phyloP scores from a whole-genome alignment of 2,113 vertebrate species.

The Calyptomena viridis region DNA sequence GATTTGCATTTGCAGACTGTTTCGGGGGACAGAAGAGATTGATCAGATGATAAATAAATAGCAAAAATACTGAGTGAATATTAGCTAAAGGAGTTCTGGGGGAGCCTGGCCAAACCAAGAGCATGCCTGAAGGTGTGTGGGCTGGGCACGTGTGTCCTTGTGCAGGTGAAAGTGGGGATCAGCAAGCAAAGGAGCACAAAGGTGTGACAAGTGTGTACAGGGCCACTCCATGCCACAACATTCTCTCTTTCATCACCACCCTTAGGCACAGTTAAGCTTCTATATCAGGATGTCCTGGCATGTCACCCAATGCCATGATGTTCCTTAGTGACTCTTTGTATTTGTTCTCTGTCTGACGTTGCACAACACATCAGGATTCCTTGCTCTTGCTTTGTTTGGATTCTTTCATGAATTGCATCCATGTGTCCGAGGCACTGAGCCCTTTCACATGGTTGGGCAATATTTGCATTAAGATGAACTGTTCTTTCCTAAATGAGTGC shows the following conservation, averaged over 20 bases:
- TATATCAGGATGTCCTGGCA: neutral
- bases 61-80: constrained; percentile 13
- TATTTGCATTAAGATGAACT: neutral
- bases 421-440: neutral
- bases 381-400: neutral
- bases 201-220: neutral
- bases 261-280: neutral
- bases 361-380: neutral
- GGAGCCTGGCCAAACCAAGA: neutral
- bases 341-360: neutral
- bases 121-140: neutral
- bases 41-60: constrained; percentile 55
- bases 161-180: neutral
- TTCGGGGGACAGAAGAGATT: constrained; percentile 1
- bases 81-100: neutral
- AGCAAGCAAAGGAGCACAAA: neutral
- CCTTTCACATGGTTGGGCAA: constrained; percentile 40
- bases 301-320: neutral
- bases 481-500: neutral
- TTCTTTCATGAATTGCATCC: neutral
- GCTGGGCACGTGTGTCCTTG: accelerated
- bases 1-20: constrained; percentile 52
- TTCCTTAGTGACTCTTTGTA: neutral
- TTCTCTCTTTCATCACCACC: neutral
- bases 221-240: neutral